Percentiles rank a stretch among this genome's conserved stretches.
These are phyloP conservation scores for Solenodon paradoxus DNA, from an alignment of 2,113 vertebrate genomes.

Conservation along the genomic window DNA sequence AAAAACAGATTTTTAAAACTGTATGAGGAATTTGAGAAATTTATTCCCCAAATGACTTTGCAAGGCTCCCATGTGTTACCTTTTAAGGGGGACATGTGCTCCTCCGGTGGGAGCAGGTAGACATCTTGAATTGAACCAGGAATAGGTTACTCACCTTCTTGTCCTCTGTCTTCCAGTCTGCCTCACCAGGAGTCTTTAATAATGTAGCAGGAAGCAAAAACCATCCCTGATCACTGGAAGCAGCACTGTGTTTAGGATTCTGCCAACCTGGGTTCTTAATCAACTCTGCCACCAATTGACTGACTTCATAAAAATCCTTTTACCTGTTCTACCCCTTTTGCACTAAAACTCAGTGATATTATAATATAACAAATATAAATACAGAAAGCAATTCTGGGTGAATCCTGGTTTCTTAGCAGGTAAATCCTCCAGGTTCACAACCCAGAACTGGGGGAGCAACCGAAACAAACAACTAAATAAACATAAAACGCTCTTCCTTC, in stretches of 20 bases:
- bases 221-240: background rate
- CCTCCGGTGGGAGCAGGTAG: background rate
- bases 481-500: too few relatives aligned
- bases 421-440: too few relatives aligned
- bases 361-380: background rate
- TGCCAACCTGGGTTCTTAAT: background rate
- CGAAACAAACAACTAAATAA: too few relatives aligned
- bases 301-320: background rate
- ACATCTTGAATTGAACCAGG: background rate
- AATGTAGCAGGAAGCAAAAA: background rate
- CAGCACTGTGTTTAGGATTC: background rate
- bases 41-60: background rate
- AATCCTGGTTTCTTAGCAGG: background rate
- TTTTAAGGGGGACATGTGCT: background rate
- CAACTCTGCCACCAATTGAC: background rate
- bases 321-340: background rate
- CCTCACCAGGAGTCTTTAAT: background rate
- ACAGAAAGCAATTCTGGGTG: background rate
- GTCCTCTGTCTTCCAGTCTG: background rate
- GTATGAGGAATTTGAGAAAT: slow-evolving; percentile 60
- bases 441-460: too few relatives aligned
- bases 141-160: slow-evolving; percentile 25
- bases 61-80: background rate
- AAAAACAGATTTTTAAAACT: slow-evolving; percentile 59
- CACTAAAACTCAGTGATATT: background rate